These are phyloP conservation scores for Amphiprion ocellaris DNA, from an alignment of 2,113 vertebrate genomes.

Conservation along the genomic window DNA sequence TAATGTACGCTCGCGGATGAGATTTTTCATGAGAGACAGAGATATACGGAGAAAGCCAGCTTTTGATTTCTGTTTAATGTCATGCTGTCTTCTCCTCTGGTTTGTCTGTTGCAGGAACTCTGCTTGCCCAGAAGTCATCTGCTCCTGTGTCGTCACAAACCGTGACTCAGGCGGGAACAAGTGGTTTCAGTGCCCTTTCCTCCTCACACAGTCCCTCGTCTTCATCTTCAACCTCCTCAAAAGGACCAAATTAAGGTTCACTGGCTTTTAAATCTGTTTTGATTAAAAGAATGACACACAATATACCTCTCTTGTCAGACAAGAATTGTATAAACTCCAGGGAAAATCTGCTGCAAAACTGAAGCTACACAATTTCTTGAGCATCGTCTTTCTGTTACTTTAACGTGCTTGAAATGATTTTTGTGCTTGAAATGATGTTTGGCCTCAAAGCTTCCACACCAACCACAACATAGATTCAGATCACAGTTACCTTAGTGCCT, in stretches of 20 bases:
- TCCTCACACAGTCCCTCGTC: constrained; percentile 78
- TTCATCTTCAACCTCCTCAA: constrained; percentile 83
- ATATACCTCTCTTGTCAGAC: constrained; percentile 43
- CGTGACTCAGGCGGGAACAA: constrained; percentile 76
- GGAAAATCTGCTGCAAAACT: constrained; percentile 26
- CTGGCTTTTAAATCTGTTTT: constrained; percentile 20
- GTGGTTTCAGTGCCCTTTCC: constrained; percentile 80
- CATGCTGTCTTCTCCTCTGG: background rate
- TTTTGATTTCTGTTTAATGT: background rate
- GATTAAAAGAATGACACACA: background rate
- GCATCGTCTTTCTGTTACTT: constrained; percentile 29
- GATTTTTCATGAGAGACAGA: too few species aligned
- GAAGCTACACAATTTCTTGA: background rate
- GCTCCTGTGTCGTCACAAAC: constrained; percentile 69
- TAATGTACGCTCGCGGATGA: too few species aligned
- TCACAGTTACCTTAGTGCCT: constrained; percentile 69
- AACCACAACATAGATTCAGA: constrained; percentile 32
- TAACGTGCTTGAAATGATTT: constrained; percentile 31
- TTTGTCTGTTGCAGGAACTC: constrained; percentile 72
- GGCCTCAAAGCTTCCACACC: background rate
- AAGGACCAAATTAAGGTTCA: constrained; percentile 75
- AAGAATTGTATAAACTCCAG: constrained; percentile 27
- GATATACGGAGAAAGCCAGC: too few species aligned
- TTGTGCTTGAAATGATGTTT: constrained; percentile 2
- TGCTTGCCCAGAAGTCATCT: constrained; percentile 84